A percentile compares a stretch with the other conserved stretches of the same genome.
Conservation (phyloP, 2,797 vertebrate species). For the Anableps anableps region DNA sequence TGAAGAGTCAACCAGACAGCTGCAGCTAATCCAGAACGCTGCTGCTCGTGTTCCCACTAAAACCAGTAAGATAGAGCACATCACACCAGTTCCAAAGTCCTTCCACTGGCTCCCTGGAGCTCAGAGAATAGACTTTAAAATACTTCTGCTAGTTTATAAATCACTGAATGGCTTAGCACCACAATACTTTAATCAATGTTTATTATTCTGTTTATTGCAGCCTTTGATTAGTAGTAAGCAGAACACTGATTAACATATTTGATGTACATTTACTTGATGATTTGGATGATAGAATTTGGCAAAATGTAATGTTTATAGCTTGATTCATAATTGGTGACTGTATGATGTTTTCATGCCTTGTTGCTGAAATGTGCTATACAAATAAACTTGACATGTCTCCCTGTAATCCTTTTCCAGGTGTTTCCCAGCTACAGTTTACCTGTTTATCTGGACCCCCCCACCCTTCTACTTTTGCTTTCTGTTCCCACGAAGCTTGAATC, state of each 20-base stretch:
- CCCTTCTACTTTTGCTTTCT: slow-evolving; percentile 30
- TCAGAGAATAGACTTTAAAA: not conserved
- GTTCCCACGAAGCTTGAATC: not conserved
- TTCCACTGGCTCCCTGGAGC: too few relatives aligned
- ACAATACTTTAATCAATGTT: not conserved
- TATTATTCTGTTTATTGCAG: too few relatives aligned
- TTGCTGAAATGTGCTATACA: not conserved
- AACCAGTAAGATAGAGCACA: not conserved
- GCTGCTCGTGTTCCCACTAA: not conserved
- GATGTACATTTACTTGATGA: too few relatives aligned
- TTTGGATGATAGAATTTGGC: not conserved
- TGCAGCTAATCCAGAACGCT: not conserved
- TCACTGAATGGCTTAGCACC: too few relatives aligned
- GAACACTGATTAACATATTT: not conserved
- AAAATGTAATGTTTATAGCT: not conserved
- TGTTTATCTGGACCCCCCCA: not conserved
- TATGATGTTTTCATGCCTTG: not conserved
- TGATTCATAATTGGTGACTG: too few relatives aligned
- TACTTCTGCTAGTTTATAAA: not conserved
- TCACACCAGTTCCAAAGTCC: too few relatives aligned
- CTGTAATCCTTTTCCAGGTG: not conserved
- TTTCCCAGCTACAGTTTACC: not conserved
- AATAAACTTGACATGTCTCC: not conserved
- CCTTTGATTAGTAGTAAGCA: too few relatives aligned
- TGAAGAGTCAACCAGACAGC: too few relatives aligned